These are phyloP conservation scores for Heliornis fulica DNA, from an alignment of 2,113 vertebrate genomes.

Conservation along the genomic window DNA sequence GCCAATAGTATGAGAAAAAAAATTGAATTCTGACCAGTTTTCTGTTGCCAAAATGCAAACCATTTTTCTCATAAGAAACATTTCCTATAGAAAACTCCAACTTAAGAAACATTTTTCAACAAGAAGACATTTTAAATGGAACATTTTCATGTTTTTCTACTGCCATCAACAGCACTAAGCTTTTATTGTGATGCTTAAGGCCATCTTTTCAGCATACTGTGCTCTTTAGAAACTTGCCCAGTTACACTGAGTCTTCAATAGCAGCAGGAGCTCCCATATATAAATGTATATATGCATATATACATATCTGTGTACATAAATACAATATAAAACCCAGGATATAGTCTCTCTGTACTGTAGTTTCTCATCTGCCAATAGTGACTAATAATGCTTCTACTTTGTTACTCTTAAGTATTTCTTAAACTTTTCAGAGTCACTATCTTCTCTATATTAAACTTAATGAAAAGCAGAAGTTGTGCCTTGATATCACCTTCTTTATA, in stretches of 20 bases:
- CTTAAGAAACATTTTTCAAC: conserved; percentile 44
- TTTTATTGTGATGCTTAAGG: conserved; percentile 54
- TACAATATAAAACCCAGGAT: neutral
- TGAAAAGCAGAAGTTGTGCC: neutral
- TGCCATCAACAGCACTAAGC: conserved; percentile 37
- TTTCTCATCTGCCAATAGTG: neutral
- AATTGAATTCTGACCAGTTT: neutral
- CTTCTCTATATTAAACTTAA: neutral
- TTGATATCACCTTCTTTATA: neutral
- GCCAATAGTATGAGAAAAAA: neutral
- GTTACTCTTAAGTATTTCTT: neutral
- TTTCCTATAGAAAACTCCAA: conserved; percentile 34
- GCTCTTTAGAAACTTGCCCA: conserved; percentile 30
- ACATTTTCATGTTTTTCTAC: conserved; percentile 47
- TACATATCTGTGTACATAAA: neutral
- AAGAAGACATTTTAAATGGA: conserved; percentile 40
- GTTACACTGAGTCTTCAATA: neutral
- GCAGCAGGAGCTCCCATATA: conserved; percentile 1
- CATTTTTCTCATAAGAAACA: conserved; percentile 22
- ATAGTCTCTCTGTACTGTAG: neutral
- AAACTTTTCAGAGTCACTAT: neutral
- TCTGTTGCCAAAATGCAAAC: conserved; percentile 7
- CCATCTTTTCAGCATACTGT: conserved; percentile 42
- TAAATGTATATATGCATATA: neutral
- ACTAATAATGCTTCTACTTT: neutral